Evolutionary conservation across 2,113 vertebrate genomes (phyloP), one percentile per base, ranked within the genome.

Genomic region (Aptenodytes forsteri): DNA sequence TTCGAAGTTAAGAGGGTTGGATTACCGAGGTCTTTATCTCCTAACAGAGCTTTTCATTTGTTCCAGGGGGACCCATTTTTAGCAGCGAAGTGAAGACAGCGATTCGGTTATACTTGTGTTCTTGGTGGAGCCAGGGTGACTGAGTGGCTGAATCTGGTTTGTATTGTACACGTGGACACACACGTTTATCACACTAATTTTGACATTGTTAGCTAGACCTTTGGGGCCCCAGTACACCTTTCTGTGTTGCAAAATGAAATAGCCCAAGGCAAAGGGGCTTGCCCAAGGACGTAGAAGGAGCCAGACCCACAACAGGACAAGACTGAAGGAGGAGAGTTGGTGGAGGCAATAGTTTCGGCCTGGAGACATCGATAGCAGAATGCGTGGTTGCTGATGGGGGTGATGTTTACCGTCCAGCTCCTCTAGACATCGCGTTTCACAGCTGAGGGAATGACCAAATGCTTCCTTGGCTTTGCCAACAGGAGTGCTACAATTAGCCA

Each of bases 81-180:
- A 23, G 11, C 26, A 52, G 42, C 23, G 29, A 56, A 36, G 15
- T 30, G 59, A 18, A 19, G 65, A 34, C 34, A 47, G 49, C 22
- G 62, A 7, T 20, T 20, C 2, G 2, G 27, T 29, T 50, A 0
- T 12, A 7, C 4, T 14, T 19, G 4, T 32, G 44, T 10, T 47
- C n/a, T 27, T 40, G 69, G 42, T 34, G 50, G 6, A 82, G 34
- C 15, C 42, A 17, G 6, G 11, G 3, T 18, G n/a, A 11, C 9
- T 0, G 11, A 71, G 34, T 21, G 44, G 12, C 32, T 46, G n/a
- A 42, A 26, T 6, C 54, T 61, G 46, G 6, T 26, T 25, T 26
- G 32, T 58, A 3, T 5, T n/a, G 34, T 34, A 13, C 20, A 21
- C 1, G 0, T 7, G 52, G 47, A 30, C 30, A 52, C 29, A 27